Evolutionary conservation across 1,140 invertebrate species (phyloP).

Genomic region (Hylyphantes graminicola): DNA sequence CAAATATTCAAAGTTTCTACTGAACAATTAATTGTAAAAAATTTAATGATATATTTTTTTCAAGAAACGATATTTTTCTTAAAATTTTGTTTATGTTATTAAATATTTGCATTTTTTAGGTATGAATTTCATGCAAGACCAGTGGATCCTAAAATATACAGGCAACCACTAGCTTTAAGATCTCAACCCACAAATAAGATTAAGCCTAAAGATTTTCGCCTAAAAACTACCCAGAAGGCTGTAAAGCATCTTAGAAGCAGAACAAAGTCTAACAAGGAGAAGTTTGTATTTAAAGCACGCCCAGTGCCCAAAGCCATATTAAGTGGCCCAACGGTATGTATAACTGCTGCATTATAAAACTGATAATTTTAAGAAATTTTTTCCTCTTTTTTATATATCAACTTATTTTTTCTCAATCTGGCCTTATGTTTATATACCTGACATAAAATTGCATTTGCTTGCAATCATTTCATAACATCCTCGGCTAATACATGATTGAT

Average conservation of each 20-base stretch:
- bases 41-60: too few relatives aligned
- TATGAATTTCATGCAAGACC: conserved; percentile 49
- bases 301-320: conserved; percentile 46
- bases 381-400: too few relatives aligned
- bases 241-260: background rate
- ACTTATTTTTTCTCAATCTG: too few relatives aligned
- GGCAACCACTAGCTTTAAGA: background rate
- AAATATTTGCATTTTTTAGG: background rate
- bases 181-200: background rate
- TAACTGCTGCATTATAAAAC: background rate
- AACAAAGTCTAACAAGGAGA: conserved; percentile 11
- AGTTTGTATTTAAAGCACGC: conserved; percentile 41
- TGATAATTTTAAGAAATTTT: too few relatives aligned
- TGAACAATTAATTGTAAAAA: too few relatives aligned
- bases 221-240: conserved; percentile 9
- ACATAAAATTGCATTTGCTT: too few relatives aligned
- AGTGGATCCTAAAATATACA: conserved; percentile 25
- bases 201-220: background rate
- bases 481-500: too few relatives aligned
- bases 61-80: background rate
- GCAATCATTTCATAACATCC: too few relatives aligned
- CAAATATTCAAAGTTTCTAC: background rate
- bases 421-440: too few relatives aligned
- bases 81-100: background rate
- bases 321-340: conserved; percentile 35